These are phyloP conservation scores for Erebia palarica DNA, from an alignment of 2,888 invertebrate genomes.

Conservation along the genomic window DNA sequence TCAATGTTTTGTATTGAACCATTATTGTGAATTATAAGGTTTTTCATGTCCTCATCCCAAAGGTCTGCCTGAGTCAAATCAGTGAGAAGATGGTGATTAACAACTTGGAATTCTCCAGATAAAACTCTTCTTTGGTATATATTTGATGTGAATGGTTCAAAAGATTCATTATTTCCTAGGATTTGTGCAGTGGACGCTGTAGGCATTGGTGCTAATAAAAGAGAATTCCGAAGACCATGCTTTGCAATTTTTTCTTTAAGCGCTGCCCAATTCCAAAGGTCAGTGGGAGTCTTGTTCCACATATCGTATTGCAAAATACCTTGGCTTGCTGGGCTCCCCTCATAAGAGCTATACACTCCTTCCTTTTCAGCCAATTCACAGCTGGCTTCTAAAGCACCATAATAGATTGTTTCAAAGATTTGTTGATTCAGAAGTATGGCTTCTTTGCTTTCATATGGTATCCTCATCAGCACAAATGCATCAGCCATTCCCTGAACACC, in stretches of 20 bases:
- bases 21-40: constrained; percentile 93
- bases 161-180: constrained; percentile 98
- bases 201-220: constrained; percentile 98
- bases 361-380: constrained; percentile 93
- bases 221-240: constrained; percentile 95
- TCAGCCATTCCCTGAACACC: constrained; percentile 99
- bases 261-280: constrained; percentile 93
- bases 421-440: constrained; percentile 94
- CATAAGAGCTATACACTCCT: constrained; percentile 95
- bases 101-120: constrained; percentile 97
- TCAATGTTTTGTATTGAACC: constrained; percentile 97
- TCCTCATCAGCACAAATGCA: constrained; percentile 95
- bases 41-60: constrained; percentile 98
- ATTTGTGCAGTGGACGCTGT: constrained; percentile 99
- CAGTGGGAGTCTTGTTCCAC: constrained; percentile 95
- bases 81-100: constrained; percentile 96
- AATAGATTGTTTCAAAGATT: constrained; percentile 99
- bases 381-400: constrained; percentile 97
- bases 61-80: constrained; percentile 95
- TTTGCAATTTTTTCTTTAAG: constrained; percentile 93
- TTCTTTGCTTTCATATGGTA: constrained; percentile 94
- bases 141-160: constrained; percentile 99
- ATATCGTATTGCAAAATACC: constrained; percentile 98
- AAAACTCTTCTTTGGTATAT: constrained; percentile 96
- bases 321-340: constrained; percentile 95